These are phyloP conservation scores for Raja brachyura DNA, from an alignment of 2,113 vertebrate genomes.

Conservation along the genomic window DNA sequence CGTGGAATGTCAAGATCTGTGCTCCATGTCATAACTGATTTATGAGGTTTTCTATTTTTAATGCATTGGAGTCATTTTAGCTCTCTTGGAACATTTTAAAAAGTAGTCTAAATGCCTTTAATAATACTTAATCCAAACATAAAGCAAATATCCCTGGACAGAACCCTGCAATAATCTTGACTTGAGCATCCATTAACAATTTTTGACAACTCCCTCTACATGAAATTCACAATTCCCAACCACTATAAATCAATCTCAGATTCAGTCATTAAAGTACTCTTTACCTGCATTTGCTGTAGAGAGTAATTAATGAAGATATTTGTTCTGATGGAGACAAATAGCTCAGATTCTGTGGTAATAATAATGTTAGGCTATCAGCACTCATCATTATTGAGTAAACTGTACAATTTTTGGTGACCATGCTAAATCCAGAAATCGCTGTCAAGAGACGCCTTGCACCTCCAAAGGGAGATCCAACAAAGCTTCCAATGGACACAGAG, in stretches of 20 bases:
- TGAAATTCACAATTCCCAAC: background rate
- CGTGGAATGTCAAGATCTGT: background rate
- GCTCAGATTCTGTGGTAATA: too few relatives aligned
- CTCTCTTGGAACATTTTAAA: too few relatives aligned
- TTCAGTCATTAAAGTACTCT: background rate
- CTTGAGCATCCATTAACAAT: background rate
- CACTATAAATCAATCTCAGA: background rate
- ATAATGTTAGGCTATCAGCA: too few relatives aligned
- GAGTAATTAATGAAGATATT: background rate
- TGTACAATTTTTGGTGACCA: too few relatives aligned
- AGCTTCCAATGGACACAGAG: too few relatives aligned
- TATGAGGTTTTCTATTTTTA: background rate
- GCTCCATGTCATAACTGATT: background rate
- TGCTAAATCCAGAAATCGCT: too few relatives aligned
- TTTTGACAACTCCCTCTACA: background rate
- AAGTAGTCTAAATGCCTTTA: background rate
- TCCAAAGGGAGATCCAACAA: too few relatives aligned
- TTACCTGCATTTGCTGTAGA: background rate
- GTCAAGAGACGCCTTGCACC: too few relatives aligned
- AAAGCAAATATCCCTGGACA: background rate
- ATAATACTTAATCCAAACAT: background rate
- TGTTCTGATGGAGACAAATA: background rate
- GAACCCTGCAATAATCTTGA: background rate
- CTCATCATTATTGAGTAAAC: too few relatives aligned
- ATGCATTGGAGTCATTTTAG: background rate